Evolutionary conservation across 1,140 invertebrate genomes (phyloP), one percentile per base, ranked within the genome.

Genomic region (Drosophila ohnishii): DNA sequence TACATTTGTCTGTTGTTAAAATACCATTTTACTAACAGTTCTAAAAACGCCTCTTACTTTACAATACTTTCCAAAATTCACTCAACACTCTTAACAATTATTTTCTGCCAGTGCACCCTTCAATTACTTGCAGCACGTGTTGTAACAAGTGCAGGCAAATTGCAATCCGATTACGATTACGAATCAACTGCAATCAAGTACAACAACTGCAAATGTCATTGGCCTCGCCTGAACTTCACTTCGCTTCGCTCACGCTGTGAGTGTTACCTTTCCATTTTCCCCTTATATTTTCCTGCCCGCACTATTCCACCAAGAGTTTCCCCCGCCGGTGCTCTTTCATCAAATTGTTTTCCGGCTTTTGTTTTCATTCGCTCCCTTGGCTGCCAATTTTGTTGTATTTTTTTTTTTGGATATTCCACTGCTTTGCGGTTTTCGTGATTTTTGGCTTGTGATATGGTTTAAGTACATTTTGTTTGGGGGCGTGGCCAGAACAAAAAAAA

Each of bases 301-400:
- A 55, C n/a, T 51, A 50, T 30, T 44, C 25, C 19, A 37, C 22
- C 42, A 16, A 28, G 37, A 59, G 47, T 60, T 60, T 76, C 25
- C 56, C 32, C 34, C 34, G 51, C 34, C 22, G 40, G 63, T 75
- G 51, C 83, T 22, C 66, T 72, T 72, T 71, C 79, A 60, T 88
- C 84, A 87, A 87, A 87, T 87, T 83, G 84, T 83, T 87, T 86
- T 88, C 80, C 83, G 84, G 84, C 79, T 88, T 87, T 87, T 83
- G 76, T 87, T 87, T 86, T 86, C 58, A 37, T 60, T 78, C 37
- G 14, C 47, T 53, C 47, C 47, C 47, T 28, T 34, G 30, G 28
- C 64, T 65, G 64, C 56, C 62, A 65, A 65, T 65, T 65, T 80
- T 61, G 14, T 39, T 67, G 11, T 63, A 48, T 32, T 44, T 32